phyloP scores from a whole-genome alignment of 2,113 vertebrate species.

The Oncorhynchus kisutch region DNA sequence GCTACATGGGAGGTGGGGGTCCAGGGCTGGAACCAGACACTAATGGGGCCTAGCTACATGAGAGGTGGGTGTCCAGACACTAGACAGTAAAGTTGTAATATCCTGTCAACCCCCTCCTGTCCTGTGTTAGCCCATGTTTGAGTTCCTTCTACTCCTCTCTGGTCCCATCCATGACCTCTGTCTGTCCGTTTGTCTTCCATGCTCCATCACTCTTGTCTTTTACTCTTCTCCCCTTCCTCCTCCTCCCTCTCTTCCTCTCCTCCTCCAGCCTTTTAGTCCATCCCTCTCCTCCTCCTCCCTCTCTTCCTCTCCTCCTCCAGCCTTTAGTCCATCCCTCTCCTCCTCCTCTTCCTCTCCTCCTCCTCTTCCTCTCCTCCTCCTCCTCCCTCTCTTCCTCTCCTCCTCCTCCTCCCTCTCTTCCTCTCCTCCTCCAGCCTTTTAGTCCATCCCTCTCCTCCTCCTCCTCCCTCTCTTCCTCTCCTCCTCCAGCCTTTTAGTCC shows the following conservation, averaged over 20 bases:
- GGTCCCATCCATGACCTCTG: constrained; percentile 33
- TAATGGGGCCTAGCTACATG: constrained; percentile 30
- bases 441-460: too few species aligned
- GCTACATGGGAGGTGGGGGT: constrained; percentile 13
- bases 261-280: too few species aligned
- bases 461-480: too few species aligned
- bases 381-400: too few species aligned
- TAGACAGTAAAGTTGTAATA: background rate
- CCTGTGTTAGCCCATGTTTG: constrained; percentile 14
- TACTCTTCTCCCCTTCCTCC: background rate
- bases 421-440: too few species aligned
- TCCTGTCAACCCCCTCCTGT: too few species aligned
- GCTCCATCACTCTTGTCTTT: constrained; percentile 39
- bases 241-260: constrained; percentile 69
- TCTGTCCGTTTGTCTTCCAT: constrained; percentile 24
- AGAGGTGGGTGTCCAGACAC: background rate
- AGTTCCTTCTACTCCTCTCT: constrained; percentile 1
- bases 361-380: too few species aligned
- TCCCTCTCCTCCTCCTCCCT: too few species aligned
- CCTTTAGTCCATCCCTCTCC: too few species aligned
- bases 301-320: too few species aligned
- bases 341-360: background rate
- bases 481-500: too few species aligned
- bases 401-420: too few species aligned
- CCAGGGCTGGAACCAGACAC: constrained; percentile 51